A percentile compares a stretch with the other conserved stretches of the same genome.
phyloP scores from a whole-genome alignment of 1,140 invertebrate genomes.

The Paraescarpia echinospica region DNA sequence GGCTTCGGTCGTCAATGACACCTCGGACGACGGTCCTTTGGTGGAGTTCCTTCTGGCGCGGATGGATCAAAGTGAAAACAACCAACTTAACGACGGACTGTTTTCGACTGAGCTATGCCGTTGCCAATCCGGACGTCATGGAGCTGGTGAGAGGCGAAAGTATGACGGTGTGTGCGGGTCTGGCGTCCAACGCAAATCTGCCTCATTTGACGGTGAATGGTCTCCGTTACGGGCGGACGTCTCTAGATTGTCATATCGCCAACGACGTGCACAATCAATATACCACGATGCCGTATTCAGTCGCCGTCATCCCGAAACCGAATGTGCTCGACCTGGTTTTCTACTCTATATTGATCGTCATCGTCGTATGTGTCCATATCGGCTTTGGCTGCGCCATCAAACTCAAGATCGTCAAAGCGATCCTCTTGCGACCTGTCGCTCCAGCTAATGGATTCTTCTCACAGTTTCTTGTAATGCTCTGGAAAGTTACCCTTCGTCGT shows the following conservation, averaged over 20 bases:
- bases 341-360: constrained; percentile 43
- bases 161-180: neutral
- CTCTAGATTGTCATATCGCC: neutral
- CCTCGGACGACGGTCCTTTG: neutral
- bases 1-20: neutral
- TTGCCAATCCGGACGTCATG: neutral
- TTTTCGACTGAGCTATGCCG: neutral
- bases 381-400: constrained; percentile 59
- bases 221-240: neutral
- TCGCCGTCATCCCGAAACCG: constrained; percentile 41
- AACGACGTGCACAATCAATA: neutral
- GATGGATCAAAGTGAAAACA: neutral
- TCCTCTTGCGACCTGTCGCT: constrained; percentile 53
- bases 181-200: neutral
- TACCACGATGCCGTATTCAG: neutral
- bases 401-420: constrained; percentile 49
- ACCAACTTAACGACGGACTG: neutral
- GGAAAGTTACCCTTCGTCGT: constrained; percentile 44
- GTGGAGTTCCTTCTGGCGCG: neutral
- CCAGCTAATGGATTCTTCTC: constrained; percentile 55
- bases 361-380: constrained; percentile 53
- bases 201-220: neutral
- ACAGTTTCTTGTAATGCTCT: constrained; percentile 59
- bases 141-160: neutral
- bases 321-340: constrained; percentile 47